Percentiles rank a stretch among this genome's conserved stretches.
Evolutionary conservation across 2,797 vertebrate genomes (phyloP).

Genomic region (Yasuhikotakia modesta): DNA sequence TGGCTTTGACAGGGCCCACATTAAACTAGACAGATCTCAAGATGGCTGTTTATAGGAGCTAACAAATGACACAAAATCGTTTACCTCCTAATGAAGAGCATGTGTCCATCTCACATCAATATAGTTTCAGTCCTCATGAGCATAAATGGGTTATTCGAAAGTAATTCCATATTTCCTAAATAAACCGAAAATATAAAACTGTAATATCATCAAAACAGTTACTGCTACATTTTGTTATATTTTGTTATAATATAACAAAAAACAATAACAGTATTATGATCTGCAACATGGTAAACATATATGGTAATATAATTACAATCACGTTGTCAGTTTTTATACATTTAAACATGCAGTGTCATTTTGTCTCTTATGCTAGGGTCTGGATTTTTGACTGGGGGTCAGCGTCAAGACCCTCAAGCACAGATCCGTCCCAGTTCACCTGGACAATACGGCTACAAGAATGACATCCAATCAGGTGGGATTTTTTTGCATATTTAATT

Average conservation of each 20-base stretch:
- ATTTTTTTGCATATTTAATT: no score
- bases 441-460: slow-evolving; percentile 69
- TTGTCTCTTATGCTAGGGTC: slow-evolving; percentile 34
- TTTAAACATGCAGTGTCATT: background rate
- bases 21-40: slow-evolving; percentile 37
- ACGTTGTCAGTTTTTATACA: background rate
- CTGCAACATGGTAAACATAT: no score
- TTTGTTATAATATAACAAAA: background rate
- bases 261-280: background rate
- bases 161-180: background rate
- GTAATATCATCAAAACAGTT: background rate
- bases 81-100: background rate
- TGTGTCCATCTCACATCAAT: background rate
- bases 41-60: slow-evolving; percentile 12
- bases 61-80: slow-evolving; percentile 4
- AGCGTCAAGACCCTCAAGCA: slow-evolving; percentile 60
- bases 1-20: slow-evolving; percentile 24
- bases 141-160: background rate
- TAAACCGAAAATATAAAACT: no score
- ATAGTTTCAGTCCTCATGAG: background rate
- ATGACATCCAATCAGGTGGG: slow-evolving; percentile 77
- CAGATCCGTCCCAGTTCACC: slow-evolving; percentile 67
- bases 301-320: no score
- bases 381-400: slow-evolving; percentile 50
- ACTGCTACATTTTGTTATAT: background rate